Base-by-base conservation (phyloP, 2,888 invertebrate genomes). In the Agrochola circellaris region DNA sequence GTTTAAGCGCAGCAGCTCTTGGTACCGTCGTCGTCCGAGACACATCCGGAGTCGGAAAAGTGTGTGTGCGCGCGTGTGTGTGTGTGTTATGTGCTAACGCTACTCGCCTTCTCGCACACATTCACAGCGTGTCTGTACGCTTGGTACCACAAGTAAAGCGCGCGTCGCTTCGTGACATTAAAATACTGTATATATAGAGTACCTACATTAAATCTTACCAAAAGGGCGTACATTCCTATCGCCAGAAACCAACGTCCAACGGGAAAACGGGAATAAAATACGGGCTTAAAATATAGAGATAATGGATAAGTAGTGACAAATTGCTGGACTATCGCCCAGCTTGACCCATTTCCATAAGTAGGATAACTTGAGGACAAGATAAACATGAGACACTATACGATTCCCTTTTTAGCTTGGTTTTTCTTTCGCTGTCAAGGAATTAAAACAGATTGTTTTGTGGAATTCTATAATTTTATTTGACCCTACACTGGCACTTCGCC, bases 311-410 rank as follows among this genome's bases (percentile, higher is more conserved):
- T 69, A 65, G 72, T 81, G 74, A 87, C 75, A 76, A 83, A 84
- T 74, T 65, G 77, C 66, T 54, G 38, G 67, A 68, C 71, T 74
- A 77, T 73, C 73, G 51, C 48, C 51, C 11, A 75, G 30, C 54
- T 77, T 87, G 84, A 84, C 77, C 84, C 69, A 75, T 77, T 80
- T 81, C 84, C 72, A 71, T 81, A 77, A 77, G 75, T 56, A 69
- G 67, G 54, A 65, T 73, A 58, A 79, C 66, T 81, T 58, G 60
- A 73, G 60, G 61, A 58, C 67, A 51, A 79, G 81, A 85, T 81
- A 84, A 81, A 80, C 75, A 73, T 48, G 67, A 77, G 54, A 23
- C 38, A 61, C 66, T 56, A 51, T 45, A 58, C 68, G 45, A 42
- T 80, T 71, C 23, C 17, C 30, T 71, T 71, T 64, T 71, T 38